These are phyloP conservation scores for Corydoras maculifer DNA, from an alignment of 2,113 vertebrate species.

Conservation along the genomic window DNA sequence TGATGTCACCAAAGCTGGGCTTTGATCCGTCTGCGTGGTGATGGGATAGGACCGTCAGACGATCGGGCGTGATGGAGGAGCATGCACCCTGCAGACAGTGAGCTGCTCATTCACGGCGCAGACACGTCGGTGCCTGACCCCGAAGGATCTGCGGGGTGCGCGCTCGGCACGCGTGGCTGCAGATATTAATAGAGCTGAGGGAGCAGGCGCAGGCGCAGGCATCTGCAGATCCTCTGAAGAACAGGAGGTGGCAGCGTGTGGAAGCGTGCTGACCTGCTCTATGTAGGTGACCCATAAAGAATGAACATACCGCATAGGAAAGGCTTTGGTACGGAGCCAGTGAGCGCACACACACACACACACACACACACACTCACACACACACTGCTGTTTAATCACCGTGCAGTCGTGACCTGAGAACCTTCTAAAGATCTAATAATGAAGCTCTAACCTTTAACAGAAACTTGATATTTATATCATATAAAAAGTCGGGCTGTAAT, in stretches of 20 bases:
- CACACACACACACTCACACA: not conserved
- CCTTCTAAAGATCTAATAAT: too few relatives aligned
- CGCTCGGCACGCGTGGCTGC: constrained; percentile 5
- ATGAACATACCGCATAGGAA: constrained; percentile 28
- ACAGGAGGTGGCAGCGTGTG: constrained; percentile 10
- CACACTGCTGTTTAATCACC: not conserved
- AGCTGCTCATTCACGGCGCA: too few relatives aligned
- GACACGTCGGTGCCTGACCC: too few relatives aligned
- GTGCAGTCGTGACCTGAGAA: not conserved
- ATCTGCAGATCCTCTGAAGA: constrained; percentile 11
- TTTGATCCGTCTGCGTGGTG: too few relatives aligned
- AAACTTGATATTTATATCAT: too few relatives aligned
- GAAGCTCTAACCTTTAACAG: too few relatives aligned
- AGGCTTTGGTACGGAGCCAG: constrained; percentile 32
- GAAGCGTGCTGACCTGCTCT: constrained; percentile 35
- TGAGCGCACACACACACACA: constrained; percentile 14
- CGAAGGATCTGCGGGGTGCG: not conserved
- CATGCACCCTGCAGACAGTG: too few relatives aligned
- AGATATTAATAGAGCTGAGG: constrained; percentile 13
- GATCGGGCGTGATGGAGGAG: too few relatives aligned
- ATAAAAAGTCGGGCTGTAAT: too few relatives aligned
- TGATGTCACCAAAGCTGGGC: too few relatives aligned
- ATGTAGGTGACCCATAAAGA: constrained; percentile 46
- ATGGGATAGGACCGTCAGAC: too few relatives aligned
- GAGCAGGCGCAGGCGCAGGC: constrained; percentile 5